Base-by-base conservation (phyloP, 2,888 invertebrate species). In the Eulithis testata region DNA sequence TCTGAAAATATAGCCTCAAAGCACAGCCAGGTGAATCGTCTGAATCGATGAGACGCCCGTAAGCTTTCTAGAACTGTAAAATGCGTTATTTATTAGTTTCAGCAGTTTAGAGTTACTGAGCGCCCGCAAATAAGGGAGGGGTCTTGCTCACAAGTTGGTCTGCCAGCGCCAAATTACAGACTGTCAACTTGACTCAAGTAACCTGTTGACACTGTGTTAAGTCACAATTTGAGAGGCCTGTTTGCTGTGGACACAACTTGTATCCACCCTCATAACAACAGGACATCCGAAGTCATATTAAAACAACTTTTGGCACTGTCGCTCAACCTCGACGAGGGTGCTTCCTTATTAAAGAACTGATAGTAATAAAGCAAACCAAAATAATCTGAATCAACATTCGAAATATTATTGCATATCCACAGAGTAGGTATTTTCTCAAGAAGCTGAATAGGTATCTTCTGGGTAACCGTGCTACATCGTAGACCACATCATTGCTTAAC, bases 151-250 rank as follows among this genome's bases (percentile, higher is more conserved):
- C 84, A 89, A 87, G 79, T 89, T 87, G 80, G 84, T 83, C 85
- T 82, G 79, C 78, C 76, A 79, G 77, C 81, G 83, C 84, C 85
- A 90, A 92, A 90, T 92, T 90, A 91, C 87, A 89, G 87, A 86
- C 88, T 86, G 88, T 85, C 87, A 86, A 85, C 85, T 89, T 81
- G 81, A 84, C 88, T 90, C 89, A 87, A 90, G 90, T 89, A 89
- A 91, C 91, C 91, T 90, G 90, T 91, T 92, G 91, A 88, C 88
- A 85, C 80, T 84, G 76, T 77, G 83, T 85, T 85, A 83, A 82
- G 84, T 87, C 82, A 81, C 78, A 78, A 84, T 86, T 86, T 83
- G 80, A 81, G 82, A 81, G 81, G 79, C 78, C 79, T 84, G 84
- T 85, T 85, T 83, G 78, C 79, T 81, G 77, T 82, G 80, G 80